Evolutionary conservation across 2,113 vertebrate genomes (phyloP), one percentile per base, ranked within the genome.

Genomic region (Nycticryphes semicollaris): DNA sequence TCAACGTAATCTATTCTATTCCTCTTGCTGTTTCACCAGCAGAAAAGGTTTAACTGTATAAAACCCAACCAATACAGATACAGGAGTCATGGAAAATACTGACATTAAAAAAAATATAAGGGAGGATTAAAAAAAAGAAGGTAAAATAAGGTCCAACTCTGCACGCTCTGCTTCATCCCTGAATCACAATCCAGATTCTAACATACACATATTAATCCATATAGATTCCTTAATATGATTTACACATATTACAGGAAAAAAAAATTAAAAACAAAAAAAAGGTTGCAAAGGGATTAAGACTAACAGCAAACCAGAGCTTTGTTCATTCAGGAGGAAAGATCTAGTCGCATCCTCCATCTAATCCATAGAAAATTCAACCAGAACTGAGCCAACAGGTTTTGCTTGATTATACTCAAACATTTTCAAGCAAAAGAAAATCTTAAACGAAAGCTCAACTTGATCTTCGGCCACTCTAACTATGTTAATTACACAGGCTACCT

Each of bases 211-310:
- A 63, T 18, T 21, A 22, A 86, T 19, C 60, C 66, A 16, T 1
- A 4, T 2, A 7, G 53, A 28, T 47, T 78, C 69, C 69, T 72
- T 45, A 59, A 14, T 7, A 5, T 31, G 56, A 5, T 33, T 88
- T 59, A 83, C 5, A 69, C 12, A 7, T 9, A 30, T 7, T 50
- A 63, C 8, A 45, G 27, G 7, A 3, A 8, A 39, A 39, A 39
- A 39, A 39, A 39, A 39, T n/a, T n/a, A 6, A 23, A 31, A 37
- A 20, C 15, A n/a, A 54, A 39, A 18, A 41, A 51, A 41, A 41
- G 51, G 84, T 48, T 92, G 89, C 81, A 94, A 96, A 94, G 73
- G 60, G 81, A 91, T 96, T 83, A 91, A 95, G 50, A 51, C 3
- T 13, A 86, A 70, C 14, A 78, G 21, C 33, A 67, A 79, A 63